Conservation (phyloP, 2,888 invertebrate genomes). For the Folsomia candida region DNA sequence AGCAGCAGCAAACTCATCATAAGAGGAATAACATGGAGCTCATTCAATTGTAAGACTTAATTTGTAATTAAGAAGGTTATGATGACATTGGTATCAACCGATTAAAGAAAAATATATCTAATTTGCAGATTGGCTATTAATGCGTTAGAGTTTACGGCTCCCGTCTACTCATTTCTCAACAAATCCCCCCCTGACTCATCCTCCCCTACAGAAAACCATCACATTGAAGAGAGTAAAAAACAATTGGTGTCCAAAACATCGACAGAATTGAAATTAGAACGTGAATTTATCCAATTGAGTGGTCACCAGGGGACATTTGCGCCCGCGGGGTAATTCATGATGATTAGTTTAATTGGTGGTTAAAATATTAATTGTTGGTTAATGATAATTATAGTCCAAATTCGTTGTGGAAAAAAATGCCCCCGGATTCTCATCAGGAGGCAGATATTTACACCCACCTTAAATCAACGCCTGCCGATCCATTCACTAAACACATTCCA, state of each 20-base stretch:
- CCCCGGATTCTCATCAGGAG: constrained; percentile 54
- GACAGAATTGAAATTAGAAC: constrained; percentile 5
- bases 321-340: constrained; percentile 66
- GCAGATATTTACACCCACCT: constrained; percentile 59
- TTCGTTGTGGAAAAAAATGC: constrained; percentile 82
- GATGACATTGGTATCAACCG: too few relatives aligned
- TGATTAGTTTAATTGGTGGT: neutral
- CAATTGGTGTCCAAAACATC: neutral
- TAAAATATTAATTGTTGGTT: neutral
- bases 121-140: constrained; percentile 38
- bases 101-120: too few relatives aligned
- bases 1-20: neutral
- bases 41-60: constrained; percentile 42
- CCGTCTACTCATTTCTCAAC: constrained; percentile 36
- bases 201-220: neutral
- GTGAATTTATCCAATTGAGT: constrained; percentile 69
- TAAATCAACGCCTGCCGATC: neutral
- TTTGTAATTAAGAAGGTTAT: too few relatives aligned
- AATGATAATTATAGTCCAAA: constrained; percentile 60
- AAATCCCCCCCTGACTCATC: constrained; percentile 12
- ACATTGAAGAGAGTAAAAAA: neutral
- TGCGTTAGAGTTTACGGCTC: constrained; percentile 47
- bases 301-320: constrained; percentile 91
- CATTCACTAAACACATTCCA: neutral
- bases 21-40: constrained; percentile 37